Conservation (phyloP, 2,113 vertebrate genomes). For the Bubo bubo region DNA sequence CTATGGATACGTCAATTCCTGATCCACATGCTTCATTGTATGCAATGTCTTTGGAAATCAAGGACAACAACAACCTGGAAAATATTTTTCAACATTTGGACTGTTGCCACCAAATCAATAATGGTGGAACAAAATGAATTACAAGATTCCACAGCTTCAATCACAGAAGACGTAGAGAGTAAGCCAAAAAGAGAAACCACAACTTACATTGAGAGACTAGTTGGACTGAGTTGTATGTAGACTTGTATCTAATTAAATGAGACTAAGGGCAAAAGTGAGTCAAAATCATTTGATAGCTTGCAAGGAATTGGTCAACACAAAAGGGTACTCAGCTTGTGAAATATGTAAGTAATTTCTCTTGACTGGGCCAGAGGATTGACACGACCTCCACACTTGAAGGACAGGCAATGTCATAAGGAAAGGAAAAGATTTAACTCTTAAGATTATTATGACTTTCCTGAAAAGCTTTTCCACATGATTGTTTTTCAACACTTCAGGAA, state of each 20-base stretch:
- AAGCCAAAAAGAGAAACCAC: slow-evolving; percentile 77
- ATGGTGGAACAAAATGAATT: slow-evolving; percentile 83
- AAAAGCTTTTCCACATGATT: background rate
- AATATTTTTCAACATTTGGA: slow-evolving; percentile 83
- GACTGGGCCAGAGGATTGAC: background rate
- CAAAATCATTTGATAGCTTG: slow-evolving; percentile 51
- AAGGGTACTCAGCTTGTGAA: slow-evolving; percentile 47
- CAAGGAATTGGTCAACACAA: slow-evolving; percentile 56
- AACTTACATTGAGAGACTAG: slow-evolving; percentile 74
- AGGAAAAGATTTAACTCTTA: background rate
- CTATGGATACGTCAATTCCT: slow-evolving; percentile 70
- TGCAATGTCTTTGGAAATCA: slow-evolving; percentile 76
- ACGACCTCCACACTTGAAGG: slow-evolving; percentile 4
- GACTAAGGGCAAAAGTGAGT: slow-evolving; percentile 67
- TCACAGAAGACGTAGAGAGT: slow-evolving; percentile 73
- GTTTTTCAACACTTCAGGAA: background rate
- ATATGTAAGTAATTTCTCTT: background rate
- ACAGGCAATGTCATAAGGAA: background rate
- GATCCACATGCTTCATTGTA: slow-evolving; percentile 71
- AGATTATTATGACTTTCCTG: background rate
- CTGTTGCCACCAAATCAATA: slow-evolving; percentile 82
- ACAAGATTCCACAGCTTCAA: slow-evolving; percentile 75
- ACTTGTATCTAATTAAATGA: slow-evolving; percentile 78
- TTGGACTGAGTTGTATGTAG: slow-evolving; percentile 70
- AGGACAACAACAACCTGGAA: slow-evolving; percentile 78